Conservation (phyloP, 2,113 vertebrate species). For the Talpa occidentalis region DNA sequence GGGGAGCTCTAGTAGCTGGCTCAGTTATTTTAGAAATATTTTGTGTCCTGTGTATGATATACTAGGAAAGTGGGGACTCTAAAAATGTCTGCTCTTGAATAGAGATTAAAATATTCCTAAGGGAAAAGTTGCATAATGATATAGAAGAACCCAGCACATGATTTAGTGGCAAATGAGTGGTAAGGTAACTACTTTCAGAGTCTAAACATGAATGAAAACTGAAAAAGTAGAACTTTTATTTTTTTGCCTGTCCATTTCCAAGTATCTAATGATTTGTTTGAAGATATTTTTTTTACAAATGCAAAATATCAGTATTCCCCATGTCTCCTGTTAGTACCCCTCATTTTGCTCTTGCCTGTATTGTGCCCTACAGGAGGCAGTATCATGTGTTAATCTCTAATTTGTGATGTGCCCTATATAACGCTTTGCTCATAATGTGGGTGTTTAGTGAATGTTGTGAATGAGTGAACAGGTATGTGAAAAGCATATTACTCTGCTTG, state of each 20-base stretch:
- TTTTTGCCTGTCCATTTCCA: slow-evolving; percentile 8
- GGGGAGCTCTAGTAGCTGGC: neutral
- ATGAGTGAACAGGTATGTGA: neutral
- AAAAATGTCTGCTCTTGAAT: neutral
- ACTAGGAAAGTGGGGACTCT: neutral
- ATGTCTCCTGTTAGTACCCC: neutral
- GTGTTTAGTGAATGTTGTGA: neutral
- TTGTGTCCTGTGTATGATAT: neutral
- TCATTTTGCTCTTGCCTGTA: neutral
- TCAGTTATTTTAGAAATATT: slow-evolving; percentile 35
- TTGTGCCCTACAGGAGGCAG: neutral
- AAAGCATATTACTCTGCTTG: neutral
- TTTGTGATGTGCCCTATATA: neutral
- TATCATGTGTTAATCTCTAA: neutral
- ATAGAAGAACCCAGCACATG: neutral
- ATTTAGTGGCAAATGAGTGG: slow-evolving; percentile 6
- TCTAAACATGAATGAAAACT: slow-evolving; percentile 43
- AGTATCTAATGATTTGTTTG: slow-evolving; percentile 2
- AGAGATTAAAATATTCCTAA: neutral
- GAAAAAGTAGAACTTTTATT: neutral
- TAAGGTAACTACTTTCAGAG: slow-evolving; percentile 12
- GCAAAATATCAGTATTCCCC: neutral
- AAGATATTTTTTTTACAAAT: slow-evolving; percentile 1
- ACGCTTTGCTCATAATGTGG: slow-evolving; percentile 3
- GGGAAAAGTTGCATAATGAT: slow-evolving; percentile 7